These are phyloP conservation scores for Crocidura indochinensis DNA, from an alignment of 2,797 vertebrate genomes.

Conservation along the genomic window DNA sequence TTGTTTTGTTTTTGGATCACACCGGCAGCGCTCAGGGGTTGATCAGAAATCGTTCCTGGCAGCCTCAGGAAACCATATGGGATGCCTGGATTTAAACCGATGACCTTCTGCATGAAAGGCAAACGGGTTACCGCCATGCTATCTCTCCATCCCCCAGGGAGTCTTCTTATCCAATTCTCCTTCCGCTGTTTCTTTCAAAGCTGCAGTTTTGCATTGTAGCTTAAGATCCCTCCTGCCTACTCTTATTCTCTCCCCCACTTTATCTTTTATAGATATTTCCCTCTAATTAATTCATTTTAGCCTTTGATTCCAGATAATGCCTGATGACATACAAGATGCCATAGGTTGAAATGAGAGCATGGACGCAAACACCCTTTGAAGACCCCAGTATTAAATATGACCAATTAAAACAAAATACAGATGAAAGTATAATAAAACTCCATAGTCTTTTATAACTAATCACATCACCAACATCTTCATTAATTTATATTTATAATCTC, in stretches of 20 bases:
- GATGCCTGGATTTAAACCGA: too few relatives aligned
- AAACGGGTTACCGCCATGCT: too few relatives aligned
- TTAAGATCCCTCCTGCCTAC: not conserved
- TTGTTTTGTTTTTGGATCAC: too few relatives aligned
- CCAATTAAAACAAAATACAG: not conserved
- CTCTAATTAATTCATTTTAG: constrained; percentile 12
- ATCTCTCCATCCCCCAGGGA: too few relatives aligned
- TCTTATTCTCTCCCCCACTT: not conserved
- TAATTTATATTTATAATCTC: not conserved
- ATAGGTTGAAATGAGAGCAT: not conserved
- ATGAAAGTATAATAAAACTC: not conserved
- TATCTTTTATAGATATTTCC: not conserved
- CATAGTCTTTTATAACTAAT: not conserved
- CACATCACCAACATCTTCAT: not conserved
- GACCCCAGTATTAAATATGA: not conserved
- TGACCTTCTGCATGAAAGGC: too few relatives aligned
- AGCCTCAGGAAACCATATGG: too few relatives aligned
- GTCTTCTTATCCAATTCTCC: not conserved
- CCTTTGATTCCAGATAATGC: constrained; percentile 25
- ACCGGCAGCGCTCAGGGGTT: too few relatives aligned
- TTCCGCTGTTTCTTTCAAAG: not conserved
- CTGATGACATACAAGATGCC: not conserved
- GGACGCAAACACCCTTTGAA: constrained; percentile 40
- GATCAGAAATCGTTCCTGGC: too few relatives aligned
- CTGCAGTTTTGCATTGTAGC: not conserved